Base-by-base conservation (phyloP, 2,113 vertebrate species). In the Brienomyrus longianalis region DNA sequence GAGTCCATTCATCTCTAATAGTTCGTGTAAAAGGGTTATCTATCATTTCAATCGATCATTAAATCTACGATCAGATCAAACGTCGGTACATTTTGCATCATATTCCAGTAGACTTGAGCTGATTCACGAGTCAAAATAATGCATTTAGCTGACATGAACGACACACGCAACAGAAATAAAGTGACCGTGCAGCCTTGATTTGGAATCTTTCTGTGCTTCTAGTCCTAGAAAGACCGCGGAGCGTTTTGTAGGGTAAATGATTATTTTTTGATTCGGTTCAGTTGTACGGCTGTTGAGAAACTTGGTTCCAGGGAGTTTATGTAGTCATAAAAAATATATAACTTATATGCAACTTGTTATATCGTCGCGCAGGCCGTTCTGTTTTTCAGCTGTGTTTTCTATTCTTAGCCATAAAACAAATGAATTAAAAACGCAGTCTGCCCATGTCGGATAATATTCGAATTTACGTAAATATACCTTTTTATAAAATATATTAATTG, bases 1-100 rank as follows among this genome's bases (percentile, higher is more conserved):
- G 88, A 87, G 77, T 88, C 83, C 88, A 89, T 90, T 90, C 90
- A 90, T 89, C 84, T 54, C 83, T 87, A 90, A 89, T 70, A 90
- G 88, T 88, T 93, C 89, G 85, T 90, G 90, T 90, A 90, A 90
- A 88, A 88, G 88, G 90, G 21, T 23, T 90, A 92, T 90, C 83
- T 90, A 91, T 91, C 91, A 93, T 23, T 89, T 47, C 56, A 89
- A 93, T 92, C 91, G 90, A 92, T 92, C 91, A 91, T 89, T 90
- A 90, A 92, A 92, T 89, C 59, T 48, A 56, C 89, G 54, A 80
- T 39, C 35, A 56, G 88, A 80, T 89, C 21, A 83, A 87, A 88
- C 35, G 9, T 48, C 39, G 45, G 15, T 8, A 21, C 11, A 50
- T 87, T 56, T 39, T 27, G 54, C 23, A 15, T 50, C 83, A 17